These are phyloP conservation scores for Syrphus vitripennis DNA, from an alignment of 2,888 invertebrate species.

Conservation along the genomic window DNA sequence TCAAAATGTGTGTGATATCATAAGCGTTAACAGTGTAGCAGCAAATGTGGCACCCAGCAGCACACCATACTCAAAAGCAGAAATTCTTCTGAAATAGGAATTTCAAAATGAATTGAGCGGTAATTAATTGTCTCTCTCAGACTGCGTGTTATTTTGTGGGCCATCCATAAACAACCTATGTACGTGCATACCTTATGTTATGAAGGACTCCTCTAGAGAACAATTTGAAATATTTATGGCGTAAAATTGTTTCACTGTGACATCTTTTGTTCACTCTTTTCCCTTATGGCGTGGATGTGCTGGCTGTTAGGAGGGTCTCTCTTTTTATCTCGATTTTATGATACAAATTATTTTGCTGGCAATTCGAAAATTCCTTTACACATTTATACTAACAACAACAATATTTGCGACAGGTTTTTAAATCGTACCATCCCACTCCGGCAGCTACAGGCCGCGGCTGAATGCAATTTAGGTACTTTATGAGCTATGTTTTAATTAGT, in stretches of 20 bases:
- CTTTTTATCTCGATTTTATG: neutral
- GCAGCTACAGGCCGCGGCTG: too few relatives aligned
- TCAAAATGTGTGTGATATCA: constrained; percentile 15
- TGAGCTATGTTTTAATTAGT: constrained; percentile 58
- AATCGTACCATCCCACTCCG: neutral
- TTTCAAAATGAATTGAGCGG: constrained; percentile 54
- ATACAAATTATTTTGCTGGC: constrained; percentile 30
- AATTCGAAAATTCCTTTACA: neutral
- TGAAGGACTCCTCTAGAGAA: constrained; percentile 50
- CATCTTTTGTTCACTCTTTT: constrained; percentile 4
- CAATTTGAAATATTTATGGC: constrained; percentile 62
- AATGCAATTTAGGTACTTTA: too few relatives aligned
- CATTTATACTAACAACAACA: neutral
- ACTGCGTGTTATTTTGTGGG: neutral
- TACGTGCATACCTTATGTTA: neutral
- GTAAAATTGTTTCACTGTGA: constrained; percentile 50
- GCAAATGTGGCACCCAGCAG: neutral
- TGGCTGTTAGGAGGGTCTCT: neutral
- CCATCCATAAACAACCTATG: neutral
- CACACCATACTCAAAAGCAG: neutral
- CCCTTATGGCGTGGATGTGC: too few relatives aligned
- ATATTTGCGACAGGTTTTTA: neutral
- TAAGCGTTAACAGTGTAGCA: neutral
- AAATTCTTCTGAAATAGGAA: constrained; percentile 50
- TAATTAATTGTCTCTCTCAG: constrained; percentile 54